phyloP scores from a whole-genome alignment of 1,140 invertebrate genomes.

The Pseudobourletiella spinata region DNA sequence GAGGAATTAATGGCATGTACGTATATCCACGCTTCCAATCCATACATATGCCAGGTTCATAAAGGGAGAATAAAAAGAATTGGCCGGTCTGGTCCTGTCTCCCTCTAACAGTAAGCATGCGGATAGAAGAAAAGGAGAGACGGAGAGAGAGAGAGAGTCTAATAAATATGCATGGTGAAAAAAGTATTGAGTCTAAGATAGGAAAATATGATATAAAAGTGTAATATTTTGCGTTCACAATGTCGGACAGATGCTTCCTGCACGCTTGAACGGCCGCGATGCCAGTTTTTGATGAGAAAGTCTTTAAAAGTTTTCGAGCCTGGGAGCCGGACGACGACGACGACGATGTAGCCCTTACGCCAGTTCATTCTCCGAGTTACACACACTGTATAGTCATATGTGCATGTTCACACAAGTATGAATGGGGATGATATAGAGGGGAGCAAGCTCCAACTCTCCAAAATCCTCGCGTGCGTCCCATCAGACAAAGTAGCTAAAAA shows the following conservation, averaged over 20 bases:
- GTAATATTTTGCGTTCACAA: neutral
- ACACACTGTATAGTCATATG: too few species aligned
- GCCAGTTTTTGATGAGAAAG: slow-evolving; percentile 5
- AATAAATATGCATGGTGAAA: neutral
- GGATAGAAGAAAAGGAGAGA: too few species aligned
- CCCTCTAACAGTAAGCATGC: too few species aligned
- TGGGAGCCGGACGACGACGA: neutral
- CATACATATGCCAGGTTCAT: too few species aligned
- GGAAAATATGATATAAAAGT: slow-evolving; percentile 1
- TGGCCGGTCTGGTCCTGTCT: too few species aligned
- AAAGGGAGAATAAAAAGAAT: too few species aligned
- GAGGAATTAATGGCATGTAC: too few species aligned
- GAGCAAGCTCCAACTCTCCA: neutral
- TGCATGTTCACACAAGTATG: too few species aligned
- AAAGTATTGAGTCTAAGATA: neutral
- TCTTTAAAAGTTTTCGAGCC: neutral
- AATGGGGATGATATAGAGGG: too few species aligned
- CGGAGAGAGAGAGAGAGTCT: neutral
- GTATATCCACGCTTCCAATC: too few species aligned
- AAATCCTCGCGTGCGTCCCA: slow-evolving; percentile 4
- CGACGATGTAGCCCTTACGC: too few species aligned
- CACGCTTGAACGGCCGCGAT: neutral
- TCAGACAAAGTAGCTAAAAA: slow-evolving; percentile 1
- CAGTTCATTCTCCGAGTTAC: too few species aligned
- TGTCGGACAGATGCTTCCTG: slow-evolving; percentile 8